Conservation (phyloP, 2,888 invertebrate genomes). For the Nemoura dubitans region DNA sequence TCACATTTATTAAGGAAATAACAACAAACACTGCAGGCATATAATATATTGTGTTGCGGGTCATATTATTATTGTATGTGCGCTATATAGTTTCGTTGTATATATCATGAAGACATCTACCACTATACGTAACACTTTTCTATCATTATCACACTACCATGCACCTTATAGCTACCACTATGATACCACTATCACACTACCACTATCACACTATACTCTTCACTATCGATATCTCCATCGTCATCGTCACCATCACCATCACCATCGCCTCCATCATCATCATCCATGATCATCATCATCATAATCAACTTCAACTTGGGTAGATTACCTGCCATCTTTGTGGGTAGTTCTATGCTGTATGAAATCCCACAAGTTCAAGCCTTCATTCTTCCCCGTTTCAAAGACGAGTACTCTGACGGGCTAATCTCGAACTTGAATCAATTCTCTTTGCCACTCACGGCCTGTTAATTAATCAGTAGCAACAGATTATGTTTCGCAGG, state of each 20-base stretch:
- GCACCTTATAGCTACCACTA: too few species aligned
- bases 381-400: background rate
- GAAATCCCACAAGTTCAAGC: background rate
- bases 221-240: too few species aligned
- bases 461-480: conserved; percentile 47
- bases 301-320: background rate
- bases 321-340: background rate
- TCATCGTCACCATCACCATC: too few species aligned
- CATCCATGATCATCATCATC: background rate
- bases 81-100: background rate
- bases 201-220: too few species aligned
- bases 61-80: too few species aligned
- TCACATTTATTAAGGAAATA: background rate
- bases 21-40: background rate
- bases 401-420: background rate
- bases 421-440: conserved; percentile 34
- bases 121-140: too few species aligned
- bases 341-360: background rate
- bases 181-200: too few species aligned
- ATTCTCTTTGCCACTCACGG: conserved; percentile 46
- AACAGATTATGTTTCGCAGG: conserved; percentile 31
- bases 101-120: too few species aligned
- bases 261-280: too few species aligned
- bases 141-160: too few species aligned
- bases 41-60: too few species aligned